phyloP scores from a whole-genome alignment of 2,797 vertebrate genomes.

The Arctocebus calabarensis region DNA sequence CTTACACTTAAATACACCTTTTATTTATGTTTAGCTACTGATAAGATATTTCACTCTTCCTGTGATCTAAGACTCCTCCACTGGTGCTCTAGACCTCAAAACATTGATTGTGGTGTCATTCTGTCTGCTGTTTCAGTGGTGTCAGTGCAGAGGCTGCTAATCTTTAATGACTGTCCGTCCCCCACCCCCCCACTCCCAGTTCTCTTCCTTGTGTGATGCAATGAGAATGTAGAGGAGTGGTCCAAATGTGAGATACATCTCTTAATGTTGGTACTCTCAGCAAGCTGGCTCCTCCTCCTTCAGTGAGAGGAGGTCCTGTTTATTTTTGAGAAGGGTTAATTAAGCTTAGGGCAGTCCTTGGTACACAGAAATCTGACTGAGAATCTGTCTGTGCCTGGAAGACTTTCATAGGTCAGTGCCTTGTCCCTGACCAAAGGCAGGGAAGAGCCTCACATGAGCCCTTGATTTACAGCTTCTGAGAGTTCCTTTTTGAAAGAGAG shows the following conservation, averaged over 20 bases:
- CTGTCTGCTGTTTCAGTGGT: not conserved
- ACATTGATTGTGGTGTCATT: not conserved
- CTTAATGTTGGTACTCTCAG: slow-evolving; percentile 29
- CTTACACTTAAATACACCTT: not conserved
- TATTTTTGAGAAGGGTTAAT: slow-evolving; percentile 85
- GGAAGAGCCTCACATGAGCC: not conserved
- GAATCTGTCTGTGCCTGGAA: slow-evolving; percentile 73
- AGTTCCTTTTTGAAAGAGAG: slow-evolving; percentile 51
- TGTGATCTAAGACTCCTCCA: not conserved
- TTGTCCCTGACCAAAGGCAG: slow-evolving; percentile 47
- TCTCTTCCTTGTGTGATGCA: not conserved
- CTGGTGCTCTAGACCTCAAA: slow-evolving; percentile 19
- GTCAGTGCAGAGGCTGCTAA: not conserved
- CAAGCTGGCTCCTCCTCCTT: not conserved
- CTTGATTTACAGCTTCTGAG: not conserved
- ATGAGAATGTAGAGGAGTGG: not conserved
- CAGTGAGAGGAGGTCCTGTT: slow-evolving; percentile 72
- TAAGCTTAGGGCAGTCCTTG: slow-evolving; percentile 80
- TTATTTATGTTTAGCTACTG: not conserved
- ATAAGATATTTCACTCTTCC: not conserved
- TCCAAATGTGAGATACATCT: not conserved
- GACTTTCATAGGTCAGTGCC: slow-evolving; percentile 70
- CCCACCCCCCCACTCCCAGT: not conserved
- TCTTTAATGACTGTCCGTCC: not conserved
- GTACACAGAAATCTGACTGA: slow-evolving; percentile 69